These are phyloP conservation scores for Heliocidaris erythrogramma DNA, from an alignment of 35 echinoderm and acorn worm genomes.

Conservation along the genomic window DNA sequence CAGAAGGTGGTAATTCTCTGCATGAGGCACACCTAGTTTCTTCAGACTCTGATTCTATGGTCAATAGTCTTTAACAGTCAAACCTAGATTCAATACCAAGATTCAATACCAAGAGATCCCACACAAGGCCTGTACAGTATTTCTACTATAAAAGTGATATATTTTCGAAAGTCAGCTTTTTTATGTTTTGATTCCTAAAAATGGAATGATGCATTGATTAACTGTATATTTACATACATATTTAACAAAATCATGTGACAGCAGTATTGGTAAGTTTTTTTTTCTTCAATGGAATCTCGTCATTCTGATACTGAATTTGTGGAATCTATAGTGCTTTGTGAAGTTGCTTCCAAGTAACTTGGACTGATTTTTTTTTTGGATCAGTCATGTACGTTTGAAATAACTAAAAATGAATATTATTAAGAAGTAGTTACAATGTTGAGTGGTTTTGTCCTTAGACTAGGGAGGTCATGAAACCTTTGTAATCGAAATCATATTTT, in stretches of 20 bases:
- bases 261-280: not conserved
- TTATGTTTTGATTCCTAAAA: not conserved
- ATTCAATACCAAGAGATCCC: too few relatives aligned
- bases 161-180: not conserved
- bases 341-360: not conserved
- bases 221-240: not conserved
- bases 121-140: too few relatives aligned
- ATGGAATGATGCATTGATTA: not conserved
- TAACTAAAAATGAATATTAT: not conserved
- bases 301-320: not conserved
- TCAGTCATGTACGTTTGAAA: not conserved
- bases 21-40: not conserved
- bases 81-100: too few relatives aligned
- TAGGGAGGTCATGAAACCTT: not conserved
- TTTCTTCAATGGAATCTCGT: not conserved
- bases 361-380: not conserved
- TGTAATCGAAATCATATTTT: slow-evolving; percentile 13
- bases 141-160: too few relatives aligned
- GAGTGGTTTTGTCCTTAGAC: not conserved
- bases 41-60: too few relatives aligned
- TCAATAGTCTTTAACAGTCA: too few relatives aligned
- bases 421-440: not conserved
- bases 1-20: not conserved
- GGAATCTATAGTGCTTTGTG: not conserved
- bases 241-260: not conserved